Evolutionary conservation across 2,888 invertebrate genomes (phyloP).

Genomic region (Ethmia dodecea): DNA sequence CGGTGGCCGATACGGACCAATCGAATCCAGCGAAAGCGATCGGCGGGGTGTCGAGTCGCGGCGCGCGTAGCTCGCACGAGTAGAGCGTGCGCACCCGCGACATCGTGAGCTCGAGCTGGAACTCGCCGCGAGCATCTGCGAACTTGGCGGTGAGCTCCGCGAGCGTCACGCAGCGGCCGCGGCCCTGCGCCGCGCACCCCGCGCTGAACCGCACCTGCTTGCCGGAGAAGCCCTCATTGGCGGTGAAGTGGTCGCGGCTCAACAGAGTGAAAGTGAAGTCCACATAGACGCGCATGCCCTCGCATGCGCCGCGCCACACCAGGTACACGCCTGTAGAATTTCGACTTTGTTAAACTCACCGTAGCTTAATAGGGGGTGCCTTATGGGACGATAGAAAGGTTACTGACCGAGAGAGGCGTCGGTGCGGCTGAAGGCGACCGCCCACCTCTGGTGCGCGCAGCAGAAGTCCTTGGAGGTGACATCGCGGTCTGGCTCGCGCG

Average conservation of each 20-base stretch:
- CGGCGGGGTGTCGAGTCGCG: constrained; percentile 70
- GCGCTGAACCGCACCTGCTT: constrained; percentile 83
- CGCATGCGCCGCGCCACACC: constrained; percentile 86
- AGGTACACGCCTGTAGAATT: constrained; percentile 83
- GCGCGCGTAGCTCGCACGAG: constrained; percentile 82
- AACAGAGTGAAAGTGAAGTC: constrained; percentile 89
- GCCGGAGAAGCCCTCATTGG: constrained; percentile 88
- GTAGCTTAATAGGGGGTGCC: neutral
- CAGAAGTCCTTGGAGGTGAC: constrained; percentile 89
- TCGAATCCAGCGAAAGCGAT: constrained; percentile 90
- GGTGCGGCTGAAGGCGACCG: constrained; percentile 85
- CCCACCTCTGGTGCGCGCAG: constrained; percentile 90
- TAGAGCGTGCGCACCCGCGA: constrained; percentile 85
- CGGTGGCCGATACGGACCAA: constrained; percentile 84
- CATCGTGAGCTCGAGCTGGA: constrained; percentile 87
- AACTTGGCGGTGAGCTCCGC: constrained; percentile 84
- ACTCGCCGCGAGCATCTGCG: constrained; percentile 88
- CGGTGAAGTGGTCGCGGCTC: constrained; percentile 89
- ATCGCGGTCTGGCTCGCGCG: constrained; percentile 87
- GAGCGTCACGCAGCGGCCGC: constrained; percentile 84
- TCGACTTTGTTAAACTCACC: neutral
- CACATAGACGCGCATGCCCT: constrained; percentile 85
- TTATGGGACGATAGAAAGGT: neutral
- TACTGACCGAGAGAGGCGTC: constrained; percentile 81
- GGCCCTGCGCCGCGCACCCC: constrained; percentile 84